Conservation (phyloP, 2,888 invertebrate genomes). For the Atrina japonica region DNA sequence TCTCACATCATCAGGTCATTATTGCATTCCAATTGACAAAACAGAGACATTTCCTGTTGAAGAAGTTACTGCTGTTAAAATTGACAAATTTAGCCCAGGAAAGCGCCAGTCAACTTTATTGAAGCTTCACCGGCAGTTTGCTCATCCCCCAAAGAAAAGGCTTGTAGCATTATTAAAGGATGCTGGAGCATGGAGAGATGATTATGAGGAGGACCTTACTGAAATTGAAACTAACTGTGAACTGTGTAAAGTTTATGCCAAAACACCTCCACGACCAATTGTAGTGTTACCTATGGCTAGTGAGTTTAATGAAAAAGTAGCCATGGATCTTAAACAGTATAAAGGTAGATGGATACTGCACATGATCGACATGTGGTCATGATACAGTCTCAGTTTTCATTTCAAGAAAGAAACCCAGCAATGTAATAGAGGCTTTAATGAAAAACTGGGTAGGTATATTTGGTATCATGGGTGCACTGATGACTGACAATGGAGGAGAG, state of each 20-base stretch:
- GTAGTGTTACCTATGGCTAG: slow-evolving; percentile 38
- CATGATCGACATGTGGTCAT: slow-evolving; percentile 43
- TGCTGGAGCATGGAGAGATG: neutral
- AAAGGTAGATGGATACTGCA: slow-evolving; percentile 38
- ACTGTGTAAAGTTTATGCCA: slow-evolving; percentile 39
- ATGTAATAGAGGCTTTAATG: slow-evolving; percentile 38
- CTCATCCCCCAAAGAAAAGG: slow-evolving; percentile 42
- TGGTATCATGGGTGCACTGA: slow-evolving; percentile 33
- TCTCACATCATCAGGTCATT: slow-evolving; percentile 32
- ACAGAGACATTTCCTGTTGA: slow-evolving; percentile 29
- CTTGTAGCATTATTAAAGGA: slow-evolving; percentile 28
- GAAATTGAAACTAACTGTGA: slow-evolving; percentile 37
- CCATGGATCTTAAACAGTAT: slow-evolving; percentile 49
- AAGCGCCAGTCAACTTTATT: too few species aligned
- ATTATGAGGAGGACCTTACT: slow-evolving; percentile 1
- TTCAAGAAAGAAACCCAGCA: slow-evolving; percentile 30
- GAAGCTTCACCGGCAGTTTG: slow-evolving; percentile 52
- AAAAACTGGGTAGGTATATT: slow-evolving; percentile 36
- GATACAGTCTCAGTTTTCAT: slow-evolving; percentile 35
- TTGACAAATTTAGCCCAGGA: too few species aligned
- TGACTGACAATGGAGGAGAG: slow-evolving; percentile 43
- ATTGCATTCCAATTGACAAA: slow-evolving; percentile 39
- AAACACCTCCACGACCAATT: slow-evolving; percentile 40
- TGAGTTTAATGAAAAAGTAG: slow-evolving; percentile 49
- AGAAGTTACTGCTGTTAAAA: slow-evolving; percentile 34